Percentiles rank a stretch among this genome's conserved stretches.
Conservation (phyloP, 1,140 invertebrate genomes). For the Yoshiicerus persimilis region DNA sequence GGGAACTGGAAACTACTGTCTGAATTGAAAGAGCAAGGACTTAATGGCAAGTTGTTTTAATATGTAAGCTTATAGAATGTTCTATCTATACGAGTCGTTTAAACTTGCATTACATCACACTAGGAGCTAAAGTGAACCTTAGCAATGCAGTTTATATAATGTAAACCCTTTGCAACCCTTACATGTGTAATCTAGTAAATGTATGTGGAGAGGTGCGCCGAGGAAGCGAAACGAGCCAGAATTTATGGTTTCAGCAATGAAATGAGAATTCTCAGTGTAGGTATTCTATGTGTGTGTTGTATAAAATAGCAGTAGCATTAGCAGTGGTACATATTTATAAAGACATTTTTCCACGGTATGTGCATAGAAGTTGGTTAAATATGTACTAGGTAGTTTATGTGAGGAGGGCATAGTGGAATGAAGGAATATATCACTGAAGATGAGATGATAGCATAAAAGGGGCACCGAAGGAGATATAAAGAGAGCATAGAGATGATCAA, state of each 20-base stretch:
- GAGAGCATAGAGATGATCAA: constrained; percentile 12
- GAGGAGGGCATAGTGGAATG: not conserved
- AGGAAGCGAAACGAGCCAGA: not conserved
- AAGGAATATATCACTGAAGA: not conserved
- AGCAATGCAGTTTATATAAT: not conserved
- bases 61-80: not conserved
- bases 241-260: not conserved
- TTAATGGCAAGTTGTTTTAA: not conserved
- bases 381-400: not conserved
- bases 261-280: not conserved
- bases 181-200: not conserved
- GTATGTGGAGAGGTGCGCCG: not conserved
- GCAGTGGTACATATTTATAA: not conserved
- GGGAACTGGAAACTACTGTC: not conserved
- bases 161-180: not conserved
- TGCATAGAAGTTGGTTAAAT: not conserved
- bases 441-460: not conserved
- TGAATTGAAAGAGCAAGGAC: not conserved
- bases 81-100: not conserved
- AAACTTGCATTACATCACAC: constrained; percentile 1
- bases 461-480: constrained; percentile 1
- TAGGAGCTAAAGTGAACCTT: not conserved
- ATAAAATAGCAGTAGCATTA: not conserved
- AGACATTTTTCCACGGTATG: not conserved
- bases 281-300: not conserved